Evolutionary conservation across 2,888 invertebrate genomes (phyloP), one percentile per base, ranked within the genome.

Genomic region (Clusia tigrina): DNA sequence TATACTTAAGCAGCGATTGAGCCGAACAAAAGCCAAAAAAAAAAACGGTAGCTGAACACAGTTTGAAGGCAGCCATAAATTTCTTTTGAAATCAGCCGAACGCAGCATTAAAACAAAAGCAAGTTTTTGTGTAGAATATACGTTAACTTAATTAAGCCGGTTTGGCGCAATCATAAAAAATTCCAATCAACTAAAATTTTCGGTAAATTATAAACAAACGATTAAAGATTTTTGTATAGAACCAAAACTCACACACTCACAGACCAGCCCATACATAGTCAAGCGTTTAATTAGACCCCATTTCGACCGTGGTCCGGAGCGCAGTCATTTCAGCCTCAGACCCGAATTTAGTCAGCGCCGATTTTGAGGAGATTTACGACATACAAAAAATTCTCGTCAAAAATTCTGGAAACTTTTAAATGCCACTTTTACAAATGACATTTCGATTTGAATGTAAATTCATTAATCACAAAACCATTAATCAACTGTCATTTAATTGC

Each of bases 41-140:
- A 48, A 61, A 67, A 67, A 67, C 68, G 57, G 68, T 68, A 68
- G 68, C 68, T 56, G 54, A 60, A 63, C 37, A 63, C 42, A 65
- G 64, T 69, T 71, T 67, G 63, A 67, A 70, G 63, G 61, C 57
- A 58, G 62, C 60, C 53, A 69, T 70, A 70, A 72, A 74, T 72
- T 68, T 69, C 54, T 38, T 65, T 68, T 64, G 68, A 69, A 62
- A 62, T 62, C 58, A 66, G 66, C 67, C 70, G 58, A 55, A 18
- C 42, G 24, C 51, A 38, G 26, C 48, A 54, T 26, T 22, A 60
- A 55, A 63, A 54, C 26, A 22, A 54, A 54, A 42, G 32, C 53
- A 46, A 25, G 53, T 53, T 37, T 37, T 18, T 37, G 18, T 37
- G 18, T 42, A 62, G 54, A 59, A 37, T 17, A 58, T 54, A 62